phyloP scores from a whole-genome alignment of 2,797 vertebrate genomes.

The Gambusia yucatana region DNA sequence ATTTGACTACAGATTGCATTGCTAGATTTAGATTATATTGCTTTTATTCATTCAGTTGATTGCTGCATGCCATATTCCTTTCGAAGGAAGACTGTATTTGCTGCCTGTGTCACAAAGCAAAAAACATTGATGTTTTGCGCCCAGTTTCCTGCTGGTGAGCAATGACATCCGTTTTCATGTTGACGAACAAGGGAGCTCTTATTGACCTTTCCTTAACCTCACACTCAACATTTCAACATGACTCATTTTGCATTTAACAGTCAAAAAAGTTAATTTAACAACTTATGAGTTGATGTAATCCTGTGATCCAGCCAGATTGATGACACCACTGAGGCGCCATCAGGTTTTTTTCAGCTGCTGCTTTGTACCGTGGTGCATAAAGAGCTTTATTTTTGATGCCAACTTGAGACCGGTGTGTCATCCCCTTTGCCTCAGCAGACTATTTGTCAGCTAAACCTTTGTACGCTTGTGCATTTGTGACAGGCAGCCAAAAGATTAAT shows the following conservation, averaged over 20 bases:
- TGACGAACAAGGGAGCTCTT: slow-evolving; percentile 6
- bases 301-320: slow-evolving; percentile 16
- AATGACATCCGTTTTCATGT: slow-evolving; percentile 48
- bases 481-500: slow-evolving; percentile 47
- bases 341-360: slow-evolving; percentile 22
- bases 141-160: slow-evolving; percentile 40
- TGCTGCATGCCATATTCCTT: slow-evolving; percentile 46
- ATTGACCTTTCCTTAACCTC: slow-evolving; percentile 16
- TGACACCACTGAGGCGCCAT: slow-evolving; percentile 24
- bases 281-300: slow-evolving; percentile 2
- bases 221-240: slow-evolving; percentile 8
- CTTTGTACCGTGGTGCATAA: slow-evolving; percentile 3
- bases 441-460: slow-evolving; percentile 20
- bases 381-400: slow-evolving; percentile 39
- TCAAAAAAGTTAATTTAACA: slow-evolving; percentile 31
- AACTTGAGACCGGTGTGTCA: slow-evolving; percentile 29
- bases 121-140: slow-evolving; percentile 9
- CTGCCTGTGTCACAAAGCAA: slow-evolving; percentile 51
- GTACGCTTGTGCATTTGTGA: slow-evolving; percentile 31
- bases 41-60: slow-evolving; percentile 52
- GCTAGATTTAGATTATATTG: slow-evolving; percentile 28
- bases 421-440: slow-evolving; percentile 19
- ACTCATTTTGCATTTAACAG: background rate
- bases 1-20: slow-evolving; percentile 51
- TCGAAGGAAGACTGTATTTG: slow-evolving; percentile 40